These are phyloP conservation scores for Megalonaias nervosa DNA, from an alignment of 1,140 invertebrate species.

Conservation along the genomic window DNA sequence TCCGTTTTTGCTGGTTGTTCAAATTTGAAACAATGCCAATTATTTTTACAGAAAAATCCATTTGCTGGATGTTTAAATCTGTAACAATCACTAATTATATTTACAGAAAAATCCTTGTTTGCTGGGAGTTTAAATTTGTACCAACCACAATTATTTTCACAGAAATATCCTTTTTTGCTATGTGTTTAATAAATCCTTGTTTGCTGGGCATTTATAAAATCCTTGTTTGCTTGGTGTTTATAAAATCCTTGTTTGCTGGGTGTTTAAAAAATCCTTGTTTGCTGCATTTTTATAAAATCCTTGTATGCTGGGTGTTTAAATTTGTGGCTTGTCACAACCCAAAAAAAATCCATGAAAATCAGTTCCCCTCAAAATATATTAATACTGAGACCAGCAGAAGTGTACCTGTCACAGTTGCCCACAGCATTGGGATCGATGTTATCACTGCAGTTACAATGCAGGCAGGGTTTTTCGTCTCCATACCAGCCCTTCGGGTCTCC, in stretches of 20 bases:
- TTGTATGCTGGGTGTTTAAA: background rate
- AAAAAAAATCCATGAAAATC: background rate
- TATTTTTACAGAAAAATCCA: background rate
- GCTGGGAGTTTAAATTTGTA: no score
- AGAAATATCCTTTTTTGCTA: no score
- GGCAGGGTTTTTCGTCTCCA: conserved; percentile 80
- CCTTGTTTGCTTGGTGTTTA: background rate
- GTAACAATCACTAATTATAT: no score
- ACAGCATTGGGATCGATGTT: conserved; percentile 90
- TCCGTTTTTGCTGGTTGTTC: no score
- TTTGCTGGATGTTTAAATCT: background rate
- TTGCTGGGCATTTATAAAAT: background rate
- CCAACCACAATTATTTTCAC: no score
- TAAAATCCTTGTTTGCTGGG: background rate
- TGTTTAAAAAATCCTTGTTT: background rate
- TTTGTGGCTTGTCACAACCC: no score
- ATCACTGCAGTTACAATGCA: conserved; percentile 92
- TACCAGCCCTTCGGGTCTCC: conserved; percentile 85
- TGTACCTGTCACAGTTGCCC: conserved; percentile 68
- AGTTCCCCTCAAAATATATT: background rate
- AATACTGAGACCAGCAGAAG: background rate
- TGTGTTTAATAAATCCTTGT: background rate
- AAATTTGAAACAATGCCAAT: no score
- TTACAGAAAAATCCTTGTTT: background rate
- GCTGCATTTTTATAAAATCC: background rate